A percentile compares a stretch with the other conserved stretches of the same genome.
These are phyloP conservation scores for Hipparchia semele DNA, from an alignment of 2,888 invertebrate genomes.

Conservation along the genomic window DNA sequence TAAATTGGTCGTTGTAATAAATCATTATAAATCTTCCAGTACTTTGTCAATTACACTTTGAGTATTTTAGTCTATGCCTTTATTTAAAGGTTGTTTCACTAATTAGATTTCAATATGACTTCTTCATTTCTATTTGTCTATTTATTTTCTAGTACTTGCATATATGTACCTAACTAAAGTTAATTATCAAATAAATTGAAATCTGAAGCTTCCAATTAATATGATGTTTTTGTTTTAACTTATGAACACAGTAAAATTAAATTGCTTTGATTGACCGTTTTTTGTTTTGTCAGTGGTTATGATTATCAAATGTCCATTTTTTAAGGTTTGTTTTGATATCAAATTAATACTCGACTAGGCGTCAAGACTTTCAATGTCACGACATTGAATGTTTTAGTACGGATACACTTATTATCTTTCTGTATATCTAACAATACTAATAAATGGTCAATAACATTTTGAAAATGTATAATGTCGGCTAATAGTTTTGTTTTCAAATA, in stretches of 20 bases:
- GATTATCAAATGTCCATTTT: neutral
- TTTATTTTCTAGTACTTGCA: too few relatives aligned
- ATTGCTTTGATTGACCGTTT: neutral
- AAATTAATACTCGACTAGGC: neutral
- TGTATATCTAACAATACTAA: slow-evolving; percentile 7
- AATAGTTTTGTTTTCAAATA: neutral
- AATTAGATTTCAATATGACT: neutral
- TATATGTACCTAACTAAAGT: too few relatives aligned
- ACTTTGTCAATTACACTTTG: neutral
- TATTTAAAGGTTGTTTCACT: neutral
- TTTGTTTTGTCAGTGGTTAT: neutral
- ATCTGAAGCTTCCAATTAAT: neutral
- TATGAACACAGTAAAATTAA: neutral
- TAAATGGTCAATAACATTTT: slow-evolving; percentile 12
- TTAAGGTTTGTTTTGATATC: neutral
- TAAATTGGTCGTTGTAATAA: slow-evolving; percentile 32
- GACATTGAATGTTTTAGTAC: slow-evolving; percentile 13
- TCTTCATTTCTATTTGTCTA: too few relatives aligned
- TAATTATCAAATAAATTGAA: neutral
- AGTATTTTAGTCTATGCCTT: neutral
- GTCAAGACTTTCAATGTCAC: slow-evolving; percentile 12
- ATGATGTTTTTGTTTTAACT: neutral
- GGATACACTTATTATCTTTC: neutral
- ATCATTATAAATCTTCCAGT: neutral
- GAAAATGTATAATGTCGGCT: neutral